These are phyloP conservation scores for Lasioglossum leucozonium DNA, from an alignment of 2,888 invertebrate genomes.

Conservation along the genomic window DNA sequence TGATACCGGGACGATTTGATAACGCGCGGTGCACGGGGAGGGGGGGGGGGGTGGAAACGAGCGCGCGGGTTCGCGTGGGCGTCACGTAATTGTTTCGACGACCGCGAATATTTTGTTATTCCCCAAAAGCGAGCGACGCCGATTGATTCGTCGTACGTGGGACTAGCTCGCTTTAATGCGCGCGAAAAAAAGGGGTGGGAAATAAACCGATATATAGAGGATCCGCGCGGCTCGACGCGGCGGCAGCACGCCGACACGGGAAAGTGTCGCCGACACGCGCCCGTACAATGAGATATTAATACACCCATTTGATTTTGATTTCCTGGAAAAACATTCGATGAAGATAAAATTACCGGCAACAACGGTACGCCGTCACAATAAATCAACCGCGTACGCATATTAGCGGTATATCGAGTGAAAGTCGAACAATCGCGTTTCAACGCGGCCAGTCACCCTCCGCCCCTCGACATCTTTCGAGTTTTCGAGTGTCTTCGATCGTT, in stretches of 20 bases:
- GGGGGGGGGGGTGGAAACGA: neutral
- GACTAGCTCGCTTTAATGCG: conserved; percentile 78
- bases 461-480: neutral
- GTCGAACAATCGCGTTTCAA: conserved; percentile 49
- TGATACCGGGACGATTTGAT: conserved; percentile 68
- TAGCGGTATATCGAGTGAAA: conserved; percentile 51
- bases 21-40: conserved; percentile 49
- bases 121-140: conserved; percentile 50
- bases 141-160: conserved; percentile 69
- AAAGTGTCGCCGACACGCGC: conserved; percentile 80
- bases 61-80: conserved; percentile 5
- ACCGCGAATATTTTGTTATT: conserved; percentile 70
- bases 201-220: conserved; percentile 76
- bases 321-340: conserved; percentile 82
- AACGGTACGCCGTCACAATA: conserved; percentile 77
- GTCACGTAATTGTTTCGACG: conserved; percentile 70
- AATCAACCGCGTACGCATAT: conserved; percentile 72
- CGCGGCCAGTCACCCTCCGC: neutral
- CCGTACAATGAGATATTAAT: conserved; percentile 83
- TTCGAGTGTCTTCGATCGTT: neutral
- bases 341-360: conserved; percentile 81
- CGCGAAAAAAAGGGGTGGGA: conserved; percentile 67
- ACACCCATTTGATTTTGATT: conserved; percentile 82
- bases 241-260: conserved; percentile 70
- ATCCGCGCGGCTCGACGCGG: conserved; percentile 54